Evolutionary conservation across 2,888 invertebrate species (phyloP).

Genomic region (Dasysyrphus tricinctus): DNA sequence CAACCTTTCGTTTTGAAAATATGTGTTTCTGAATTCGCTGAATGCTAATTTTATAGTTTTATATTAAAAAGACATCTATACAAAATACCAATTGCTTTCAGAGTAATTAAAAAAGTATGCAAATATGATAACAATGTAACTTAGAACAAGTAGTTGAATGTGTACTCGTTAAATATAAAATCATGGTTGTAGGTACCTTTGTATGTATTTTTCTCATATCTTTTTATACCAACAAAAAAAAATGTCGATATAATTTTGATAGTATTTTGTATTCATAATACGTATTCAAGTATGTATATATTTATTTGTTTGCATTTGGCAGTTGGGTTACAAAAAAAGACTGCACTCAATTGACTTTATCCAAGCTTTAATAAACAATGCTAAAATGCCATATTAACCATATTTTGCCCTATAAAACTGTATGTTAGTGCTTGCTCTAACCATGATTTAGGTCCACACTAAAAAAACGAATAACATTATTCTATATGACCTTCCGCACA

Average conservation of each 20-base stretch:
- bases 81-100: constrained; percentile 41
- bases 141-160: background rate
- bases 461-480: constrained; percentile 50
- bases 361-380: background rate
- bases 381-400: constrained; percentile 34
- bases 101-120: background rate
- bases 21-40: too few relatives aligned
- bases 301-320: background rate
- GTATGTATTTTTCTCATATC: background rate
- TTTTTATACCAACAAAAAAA: background rate
- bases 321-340: background rate
- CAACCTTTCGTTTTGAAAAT: too few relatives aligned
- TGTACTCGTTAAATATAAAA: background rate
- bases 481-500: constrained; percentile 51
- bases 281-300: background rate
- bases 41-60: too few relatives aligned
- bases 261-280: background rate
- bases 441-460: constrained; percentile 68
- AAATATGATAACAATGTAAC: background rate
- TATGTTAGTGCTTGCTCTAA: constrained; percentile 61
- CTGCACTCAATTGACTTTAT: background rate
- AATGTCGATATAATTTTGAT: background rate
- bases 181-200: background rate
- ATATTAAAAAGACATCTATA: constrained; percentile 24
- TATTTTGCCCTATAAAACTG: constrained; percentile 1